Conservation (phyloP, 2,113 vertebrate species). For the Microtus pennsylvanicus region DNA sequence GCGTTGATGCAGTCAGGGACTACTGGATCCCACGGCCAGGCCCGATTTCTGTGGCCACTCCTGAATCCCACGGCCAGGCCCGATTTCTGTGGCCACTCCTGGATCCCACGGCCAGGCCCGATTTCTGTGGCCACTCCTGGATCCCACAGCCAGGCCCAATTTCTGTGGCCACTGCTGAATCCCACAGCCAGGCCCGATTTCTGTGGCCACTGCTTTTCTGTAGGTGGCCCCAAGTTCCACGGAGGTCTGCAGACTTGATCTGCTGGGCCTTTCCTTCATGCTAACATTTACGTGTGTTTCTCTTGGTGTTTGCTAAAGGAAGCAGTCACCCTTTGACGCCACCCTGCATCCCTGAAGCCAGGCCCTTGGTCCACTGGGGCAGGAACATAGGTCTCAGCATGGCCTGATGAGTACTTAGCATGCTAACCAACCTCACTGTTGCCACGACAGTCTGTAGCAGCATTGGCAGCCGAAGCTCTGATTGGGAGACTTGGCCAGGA, state of each 20-base stretch:
- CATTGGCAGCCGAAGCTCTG: neutral
- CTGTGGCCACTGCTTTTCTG: neutral
- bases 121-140: no score
- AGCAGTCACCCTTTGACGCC: neutral
- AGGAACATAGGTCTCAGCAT: neutral
- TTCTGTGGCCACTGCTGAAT: no score
- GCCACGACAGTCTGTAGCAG: rapidly evolving
- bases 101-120: no score
- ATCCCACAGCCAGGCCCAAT: no score
- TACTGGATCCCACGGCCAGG: neutral
- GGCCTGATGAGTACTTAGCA: neutral
- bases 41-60: neutral
- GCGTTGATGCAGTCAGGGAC: neutral
- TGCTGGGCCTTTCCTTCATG: neutral
- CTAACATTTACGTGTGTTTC: neutral
- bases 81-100: no score
- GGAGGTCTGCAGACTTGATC: no score
- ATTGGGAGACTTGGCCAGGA: neutral
- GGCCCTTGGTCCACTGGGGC: neutral
- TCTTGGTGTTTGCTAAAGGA: no score
- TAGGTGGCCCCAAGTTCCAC: neutral
- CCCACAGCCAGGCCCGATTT: no score
- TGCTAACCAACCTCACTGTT: neutral
- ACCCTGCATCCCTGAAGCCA: neutral
- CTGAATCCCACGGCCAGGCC: no score